phyloP scores from a whole-genome alignment of 2,113 vertebrate genomes.

The Oophaga pumilio region DNA sequence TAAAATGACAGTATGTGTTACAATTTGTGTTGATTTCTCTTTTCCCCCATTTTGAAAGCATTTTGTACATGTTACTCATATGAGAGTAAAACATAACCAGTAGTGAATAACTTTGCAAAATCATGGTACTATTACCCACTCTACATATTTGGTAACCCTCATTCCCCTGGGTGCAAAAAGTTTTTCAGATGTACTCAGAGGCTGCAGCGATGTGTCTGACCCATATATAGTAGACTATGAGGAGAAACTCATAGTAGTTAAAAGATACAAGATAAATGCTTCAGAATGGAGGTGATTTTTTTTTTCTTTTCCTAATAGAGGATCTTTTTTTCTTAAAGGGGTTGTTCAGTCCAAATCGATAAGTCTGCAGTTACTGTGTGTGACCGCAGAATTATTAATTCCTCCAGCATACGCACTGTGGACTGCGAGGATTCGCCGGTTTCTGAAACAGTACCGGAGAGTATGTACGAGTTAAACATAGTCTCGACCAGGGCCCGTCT shows the following conservation, averaged over 20 bases:
- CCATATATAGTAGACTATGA: neutral
- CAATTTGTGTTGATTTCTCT: neutral
- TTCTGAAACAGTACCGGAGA: too few relatives aligned
- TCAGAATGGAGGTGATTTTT: neutral
- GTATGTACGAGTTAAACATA: neutral
- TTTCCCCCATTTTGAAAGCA: neutral
- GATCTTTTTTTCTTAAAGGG: too few relatives aligned
- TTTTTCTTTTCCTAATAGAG: neutral
- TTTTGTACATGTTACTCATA: neutral
- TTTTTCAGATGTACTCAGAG: neutral
- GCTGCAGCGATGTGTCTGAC: neutral
- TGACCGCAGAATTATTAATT: too few relatives aligned
- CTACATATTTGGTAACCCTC: neutral
- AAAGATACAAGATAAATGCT: neutral
- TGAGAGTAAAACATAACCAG: neutral
- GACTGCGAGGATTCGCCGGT: too few relatives aligned
- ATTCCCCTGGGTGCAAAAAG: neutral
- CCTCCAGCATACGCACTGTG: too few relatives aligned
- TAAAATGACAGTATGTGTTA: constrained; percentile 60
- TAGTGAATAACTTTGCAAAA: neutral
- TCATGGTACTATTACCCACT: neutral
- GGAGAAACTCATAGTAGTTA: neutral
- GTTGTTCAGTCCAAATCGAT: too few relatives aligned
- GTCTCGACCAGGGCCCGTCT: neutral
- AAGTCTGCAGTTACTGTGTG: too few relatives aligned